Evolutionary conservation across 1,140 invertebrate species (phyloP).

Genomic region (Anastatus disparis): DNA sequence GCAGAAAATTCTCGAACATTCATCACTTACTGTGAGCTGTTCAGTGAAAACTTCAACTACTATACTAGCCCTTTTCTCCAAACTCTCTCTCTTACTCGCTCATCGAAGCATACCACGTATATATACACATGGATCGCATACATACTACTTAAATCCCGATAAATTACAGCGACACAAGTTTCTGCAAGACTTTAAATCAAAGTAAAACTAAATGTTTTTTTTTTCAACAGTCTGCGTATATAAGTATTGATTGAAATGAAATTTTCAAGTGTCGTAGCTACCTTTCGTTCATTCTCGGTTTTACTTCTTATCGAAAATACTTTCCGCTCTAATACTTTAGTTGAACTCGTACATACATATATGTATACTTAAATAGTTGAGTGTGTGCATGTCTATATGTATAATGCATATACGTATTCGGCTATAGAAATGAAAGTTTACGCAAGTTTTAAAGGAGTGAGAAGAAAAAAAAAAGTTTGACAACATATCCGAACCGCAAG

Average conservation of each 20-base stretch:
- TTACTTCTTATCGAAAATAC: neutral
- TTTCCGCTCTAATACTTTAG: neutral
- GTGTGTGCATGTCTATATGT: too few species aligned
- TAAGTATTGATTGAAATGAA: slow-evolving; percentile 25
- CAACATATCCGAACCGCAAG: neutral
- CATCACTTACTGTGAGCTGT: slow-evolving; percentile 9
- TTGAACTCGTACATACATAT: neutral
- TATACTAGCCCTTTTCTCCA: too few species aligned
- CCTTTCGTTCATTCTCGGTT: neutral
- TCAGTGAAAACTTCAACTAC: neutral
- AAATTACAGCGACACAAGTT: neutral
- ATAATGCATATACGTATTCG: neutral
- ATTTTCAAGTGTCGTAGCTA: slow-evolving; percentile 15
- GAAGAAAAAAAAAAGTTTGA: neutral
- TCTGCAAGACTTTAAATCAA: slow-evolving; percentile 3
- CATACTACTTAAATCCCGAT: neutral
- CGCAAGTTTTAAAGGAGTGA: too few species aligned
- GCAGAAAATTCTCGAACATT: slow-evolving; percentile 11
- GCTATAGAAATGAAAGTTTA: neutral
- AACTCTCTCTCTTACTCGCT: too few species aligned
- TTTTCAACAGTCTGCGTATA: slow-evolving; percentile 15
- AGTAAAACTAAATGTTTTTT: too few species aligned
- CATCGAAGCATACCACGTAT: too few species aligned
- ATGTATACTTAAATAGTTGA: neutral
- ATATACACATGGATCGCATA: too few species aligned